A percentile compares a stretch with the other conserved stretches of the same genome.
Conservation (phyloP, 2,113 vertebrate species). For the Alces alces region DNA sequence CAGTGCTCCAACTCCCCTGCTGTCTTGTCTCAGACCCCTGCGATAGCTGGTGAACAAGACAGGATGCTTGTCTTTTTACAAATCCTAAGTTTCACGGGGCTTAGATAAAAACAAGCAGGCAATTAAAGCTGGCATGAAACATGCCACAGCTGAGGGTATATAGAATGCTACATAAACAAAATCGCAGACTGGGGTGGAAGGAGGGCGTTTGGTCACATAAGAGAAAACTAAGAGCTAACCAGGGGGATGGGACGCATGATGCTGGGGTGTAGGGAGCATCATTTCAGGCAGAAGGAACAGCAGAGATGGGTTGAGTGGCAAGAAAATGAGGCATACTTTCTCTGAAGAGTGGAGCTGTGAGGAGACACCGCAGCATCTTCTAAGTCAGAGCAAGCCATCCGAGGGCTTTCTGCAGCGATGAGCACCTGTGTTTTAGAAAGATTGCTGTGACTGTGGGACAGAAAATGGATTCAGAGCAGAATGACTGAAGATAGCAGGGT, state of each 20-base stretch:
- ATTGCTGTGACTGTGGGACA: not conserved
- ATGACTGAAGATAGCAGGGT: not conserved
- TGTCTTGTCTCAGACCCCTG: not conserved
- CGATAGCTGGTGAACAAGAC: not conserved
- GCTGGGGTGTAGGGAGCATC: rapidly evolving
- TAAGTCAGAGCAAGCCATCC: not conserved
- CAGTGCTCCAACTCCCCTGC: not conserved
- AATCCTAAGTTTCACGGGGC: not conserved
- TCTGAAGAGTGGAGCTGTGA: not conserved
- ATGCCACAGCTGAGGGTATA: not conserved
- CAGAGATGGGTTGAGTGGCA: not conserved
- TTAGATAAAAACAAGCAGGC: not conserved
- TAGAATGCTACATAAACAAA: not conserved
- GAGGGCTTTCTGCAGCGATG: not conserved
- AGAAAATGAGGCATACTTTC: not conserved
- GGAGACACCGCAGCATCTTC: not conserved
- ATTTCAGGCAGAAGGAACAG: not conserved
- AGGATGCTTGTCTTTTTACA: not conserved
- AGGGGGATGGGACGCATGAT: not conserved
- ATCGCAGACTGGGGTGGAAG: not conserved
- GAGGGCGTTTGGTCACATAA: not conserved
- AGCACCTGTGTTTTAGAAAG: not conserved
- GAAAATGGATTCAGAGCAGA: not conserved
- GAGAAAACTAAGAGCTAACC: not conserved
- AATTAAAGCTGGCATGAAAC: not conserved